Percentiles rank a stretch among this genome's conserved stretches.
phyloP scores from a whole-genome alignment of 2,113 vertebrate species.

The Stictonetta naevosa region DNA sequence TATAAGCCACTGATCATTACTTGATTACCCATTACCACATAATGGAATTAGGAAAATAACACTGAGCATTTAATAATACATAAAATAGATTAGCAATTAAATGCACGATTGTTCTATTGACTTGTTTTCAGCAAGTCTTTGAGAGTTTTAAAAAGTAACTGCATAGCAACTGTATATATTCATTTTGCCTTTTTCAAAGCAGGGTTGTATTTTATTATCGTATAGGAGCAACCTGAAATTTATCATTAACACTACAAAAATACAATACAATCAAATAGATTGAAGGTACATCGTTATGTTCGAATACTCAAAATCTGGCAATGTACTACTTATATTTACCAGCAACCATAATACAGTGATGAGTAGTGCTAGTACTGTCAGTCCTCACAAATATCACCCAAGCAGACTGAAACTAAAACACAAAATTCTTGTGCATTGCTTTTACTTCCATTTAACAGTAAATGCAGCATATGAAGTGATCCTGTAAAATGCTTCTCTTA shows the following conservation, averaged over 20 bases:
- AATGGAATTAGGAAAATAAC: conserved; percentile 45
- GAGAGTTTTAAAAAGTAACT: background rate
- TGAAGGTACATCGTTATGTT: background rate
- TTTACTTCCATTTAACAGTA: conserved; percentile 52
- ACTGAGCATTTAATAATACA: conserved; percentile 43
- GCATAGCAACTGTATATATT: background rate
- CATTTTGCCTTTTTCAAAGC: background rate
- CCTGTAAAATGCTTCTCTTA: conserved; percentile 46
- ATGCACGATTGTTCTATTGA: conserved; percentile 17
- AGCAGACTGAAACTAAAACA: conserved; percentile 40
- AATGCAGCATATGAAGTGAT: conserved; percentile 43
- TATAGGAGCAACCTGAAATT: background rate
- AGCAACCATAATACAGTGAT: background rate
- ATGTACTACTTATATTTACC: background rate
- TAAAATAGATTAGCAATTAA: conserved; percentile 40
- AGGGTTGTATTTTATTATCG: background rate
- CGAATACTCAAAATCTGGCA: background rate
- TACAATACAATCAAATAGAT: background rate
- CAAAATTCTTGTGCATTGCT: conserved; percentile 23
- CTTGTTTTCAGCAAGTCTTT: background rate
- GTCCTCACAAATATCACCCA: conserved; percentile 41
- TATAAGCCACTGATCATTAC: background rate
- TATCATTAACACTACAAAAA: background rate
- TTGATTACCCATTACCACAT: conserved; percentile 10
- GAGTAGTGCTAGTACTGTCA: conserved; percentile 41